These are phyloP conservation scores for Neodontobutis hainanensis DNA, from an alignment of 2,113 vertebrate species.

Conservation along the genomic window DNA sequence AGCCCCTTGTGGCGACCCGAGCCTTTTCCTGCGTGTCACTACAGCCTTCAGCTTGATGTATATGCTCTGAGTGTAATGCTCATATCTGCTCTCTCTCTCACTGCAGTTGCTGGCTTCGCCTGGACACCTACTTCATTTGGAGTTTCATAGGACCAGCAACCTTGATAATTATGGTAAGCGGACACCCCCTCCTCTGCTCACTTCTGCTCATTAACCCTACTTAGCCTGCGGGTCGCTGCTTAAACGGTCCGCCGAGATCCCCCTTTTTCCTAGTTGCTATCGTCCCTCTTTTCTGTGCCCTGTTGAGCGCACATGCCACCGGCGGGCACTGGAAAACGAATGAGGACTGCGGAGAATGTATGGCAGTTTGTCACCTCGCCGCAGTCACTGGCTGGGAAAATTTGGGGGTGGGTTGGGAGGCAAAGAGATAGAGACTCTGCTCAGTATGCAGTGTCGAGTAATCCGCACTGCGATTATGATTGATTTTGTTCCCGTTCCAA, in stretches of 20 bases:
- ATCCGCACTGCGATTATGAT: conserved; percentile 68
- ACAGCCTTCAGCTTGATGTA: conserved; percentile 76
- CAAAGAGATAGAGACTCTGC: conserved; percentile 32
- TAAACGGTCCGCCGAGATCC: conserved; percentile 76
- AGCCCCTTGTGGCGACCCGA: conserved; percentile 72
- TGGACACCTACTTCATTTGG: conserved; percentile 99
- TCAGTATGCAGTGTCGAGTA: conserved; percentile 67
- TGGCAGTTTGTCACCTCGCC: conserved; percentile 56
- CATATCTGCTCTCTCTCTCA: conserved; percentile 68
- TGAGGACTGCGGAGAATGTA: conserved; percentile 56
- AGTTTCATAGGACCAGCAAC: conserved; percentile 99
- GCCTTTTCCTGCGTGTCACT: conserved; percentile 83
- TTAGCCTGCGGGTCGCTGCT: conserved; percentile 81
- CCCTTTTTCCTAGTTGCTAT: conserved; percentile 25
- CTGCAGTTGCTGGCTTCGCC: conserved; percentile 97
- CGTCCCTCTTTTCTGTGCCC: conserved; percentile 75
- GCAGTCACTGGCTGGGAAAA: conserved; percentile 54
- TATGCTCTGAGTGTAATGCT: conserved; percentile 76
- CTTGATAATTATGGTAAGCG: conserved; percentile 99
- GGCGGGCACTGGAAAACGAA: conserved; percentile 69
- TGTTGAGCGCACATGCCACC: conserved; percentile 69
- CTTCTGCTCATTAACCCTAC: conserved; percentile 83
- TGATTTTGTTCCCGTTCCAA: conserved; percentile 66
- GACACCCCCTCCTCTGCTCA: conserved; percentile 12
- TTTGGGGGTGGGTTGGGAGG: conserved; percentile 5